Base-by-base conservation (phyloP, 2,888 invertebrate species). In the Anoncus sp. region DNA sequence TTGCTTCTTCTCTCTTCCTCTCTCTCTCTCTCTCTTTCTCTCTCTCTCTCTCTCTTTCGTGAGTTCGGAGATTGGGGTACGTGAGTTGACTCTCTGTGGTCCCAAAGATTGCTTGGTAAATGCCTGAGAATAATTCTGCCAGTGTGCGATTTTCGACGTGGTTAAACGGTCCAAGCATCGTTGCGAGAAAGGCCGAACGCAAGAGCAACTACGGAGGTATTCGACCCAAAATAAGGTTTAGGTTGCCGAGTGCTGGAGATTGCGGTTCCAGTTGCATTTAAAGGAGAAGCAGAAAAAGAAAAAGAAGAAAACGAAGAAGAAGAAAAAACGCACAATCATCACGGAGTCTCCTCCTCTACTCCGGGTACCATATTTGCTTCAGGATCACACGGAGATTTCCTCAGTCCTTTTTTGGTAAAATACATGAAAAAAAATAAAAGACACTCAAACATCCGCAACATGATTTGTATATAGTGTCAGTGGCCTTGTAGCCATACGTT, bases 151-250 rank as follows among this genome's bases (percentile, higher is more conserved):
- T 62, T 62, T 62, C 62, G 47, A 62, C 12, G 62, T 31, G 27
- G 62, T 62, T 63, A 49, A 63, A 49, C 49, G 49, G 47, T 49
- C 63, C 47, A 20, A 47, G 47, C 7, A 18, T 47, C 47, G 49
- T 63, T 16, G 49, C 63, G 49, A 35, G 62, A 31, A 47, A 47
- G 31, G n/a, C 47, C 45, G 27, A 45, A n/a, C 18, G 10, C 18
- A 35, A 16, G 57, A 38, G 57, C 18, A 16, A 43, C 31, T 31
- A 35, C 16, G 45, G 14, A 69, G 53, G 57, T 69, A 69, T 57
- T 45, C 69, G 69, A 69, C 31, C 69, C 45, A 69, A 69, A 69
- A 69, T 69, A 57, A 55, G 57, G 69, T 47, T 57, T 47, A 45
- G 27, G 22, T 31, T 43, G 65, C n/a, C 35, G 22, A 10, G 16